Percentiles rank a stretch among this genome's conserved stretches.
These are phyloP conservation scores for Tuberolachnus salignus DNA, from an alignment of 2,888 invertebrate genomes.

Conservation along the genomic window DNA sequence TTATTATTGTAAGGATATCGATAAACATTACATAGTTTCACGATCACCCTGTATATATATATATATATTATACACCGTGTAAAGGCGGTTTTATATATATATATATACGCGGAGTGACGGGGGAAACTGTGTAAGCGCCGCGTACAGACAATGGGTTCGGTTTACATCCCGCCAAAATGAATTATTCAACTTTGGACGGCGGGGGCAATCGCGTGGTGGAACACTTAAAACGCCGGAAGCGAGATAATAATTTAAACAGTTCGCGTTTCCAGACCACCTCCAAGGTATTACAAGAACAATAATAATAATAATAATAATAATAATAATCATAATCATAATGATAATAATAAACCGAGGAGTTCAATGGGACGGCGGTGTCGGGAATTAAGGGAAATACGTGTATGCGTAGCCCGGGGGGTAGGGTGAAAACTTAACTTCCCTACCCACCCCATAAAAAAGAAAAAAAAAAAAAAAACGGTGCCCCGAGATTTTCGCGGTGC, in stretches of 20 bases:
- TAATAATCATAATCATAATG: constrained; percentile 33
- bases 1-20: no score
- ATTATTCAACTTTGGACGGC: constrained; percentile 48
- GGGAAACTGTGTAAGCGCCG: neutral
- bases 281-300: constrained; percentile 39
- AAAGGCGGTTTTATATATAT: neutral
- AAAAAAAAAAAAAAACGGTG: no score
- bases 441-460: no score
- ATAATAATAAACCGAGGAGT: constrained; percentile 34
- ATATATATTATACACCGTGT: neutral
- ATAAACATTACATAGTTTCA: neutral
- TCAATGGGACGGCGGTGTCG: neutral
- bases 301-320: constrained; percentile 46
- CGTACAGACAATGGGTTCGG: constrained; percentile 46
- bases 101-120: neutral
- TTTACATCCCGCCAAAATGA: constrained; percentile 49
- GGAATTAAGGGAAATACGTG: neutral
- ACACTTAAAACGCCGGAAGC: constrained; percentile 57
- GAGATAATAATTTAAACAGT: constrained; percentile 56
- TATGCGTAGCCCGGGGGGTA: neutral
- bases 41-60: neutral
- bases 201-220: constrained; percentile 16
- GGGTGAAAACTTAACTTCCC: no score
- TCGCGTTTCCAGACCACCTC: constrained; percentile 44
- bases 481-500: no score